Conservation (phyloP, 1,140 invertebrate species). For the Ips typographus region DNA sequence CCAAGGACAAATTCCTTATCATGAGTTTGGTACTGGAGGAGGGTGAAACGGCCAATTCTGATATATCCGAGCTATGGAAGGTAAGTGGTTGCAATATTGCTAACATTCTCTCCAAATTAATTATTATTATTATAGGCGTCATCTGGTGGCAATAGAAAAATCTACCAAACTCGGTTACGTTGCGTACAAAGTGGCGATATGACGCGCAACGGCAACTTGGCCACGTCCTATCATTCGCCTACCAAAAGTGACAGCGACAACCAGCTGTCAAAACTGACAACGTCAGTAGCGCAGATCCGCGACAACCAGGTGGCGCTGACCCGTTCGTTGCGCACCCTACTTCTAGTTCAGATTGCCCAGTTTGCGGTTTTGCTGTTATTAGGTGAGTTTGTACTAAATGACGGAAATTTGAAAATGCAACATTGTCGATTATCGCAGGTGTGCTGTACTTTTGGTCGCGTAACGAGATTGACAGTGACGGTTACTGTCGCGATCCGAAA, state of each 20-base stretch:
- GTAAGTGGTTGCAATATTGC: slow-evolving; percentile 44
- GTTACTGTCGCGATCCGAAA: no score
- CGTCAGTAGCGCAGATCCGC: slow-evolving; percentile 11
- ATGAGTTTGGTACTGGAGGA: slow-evolving; percentile 64
- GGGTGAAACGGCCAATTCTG: slow-evolving; percentile 52
- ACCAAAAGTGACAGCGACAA: not conserved
- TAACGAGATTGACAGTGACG: no score
- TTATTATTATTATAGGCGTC: slow-evolving; percentile 41
- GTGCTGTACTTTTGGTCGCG: no score
- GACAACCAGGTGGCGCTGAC: slow-evolving; percentile 7
- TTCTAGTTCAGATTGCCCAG: slow-evolving; percentile 12
- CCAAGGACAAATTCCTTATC: slow-evolving; percentile 70
- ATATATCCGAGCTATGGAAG: slow-evolving; percentile 66
- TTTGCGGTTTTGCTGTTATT: slow-evolving; percentile 10
- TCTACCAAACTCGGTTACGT: slow-evolving; percentile 55
- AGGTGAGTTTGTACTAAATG: slow-evolving; percentile 1
- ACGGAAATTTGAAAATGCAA: no score
- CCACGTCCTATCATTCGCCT: not conserved
- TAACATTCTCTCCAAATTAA: not conserved
- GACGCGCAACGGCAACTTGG: slow-evolving; percentile 41
- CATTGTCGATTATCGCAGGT: no score
- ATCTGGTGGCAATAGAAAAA: slow-evolving; percentile 41
- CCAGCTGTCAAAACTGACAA: slow-evolving; percentile 14
- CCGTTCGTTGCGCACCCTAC: slow-evolving; percentile 6
- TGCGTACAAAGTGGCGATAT: slow-evolving; percentile 51